Evolutionary conservation across 2,113 vertebrate genomes (phyloP), one percentile per base, ranked within the genome.

Genomic region (Cyanistes caeruleus): DNA sequence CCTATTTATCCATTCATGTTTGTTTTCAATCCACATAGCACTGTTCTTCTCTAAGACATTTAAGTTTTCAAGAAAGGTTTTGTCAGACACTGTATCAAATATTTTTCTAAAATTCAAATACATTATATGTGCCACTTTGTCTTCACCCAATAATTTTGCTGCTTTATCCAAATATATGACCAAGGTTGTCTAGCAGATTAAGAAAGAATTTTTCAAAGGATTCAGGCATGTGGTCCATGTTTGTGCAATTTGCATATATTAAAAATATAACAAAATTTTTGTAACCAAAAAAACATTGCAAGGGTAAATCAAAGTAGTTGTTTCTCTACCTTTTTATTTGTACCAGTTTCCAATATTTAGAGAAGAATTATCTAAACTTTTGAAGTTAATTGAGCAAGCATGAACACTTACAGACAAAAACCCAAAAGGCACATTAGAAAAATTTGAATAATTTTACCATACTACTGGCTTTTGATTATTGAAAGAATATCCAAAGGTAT

Each of bases 21-120:
- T 96, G 49, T 86, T 96, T 94, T 94, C 76, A 87, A 81, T 81
- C 41, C 69, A 51, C 41, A 65, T 53, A 87, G 72, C 43, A 88
- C 41, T 7, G 5, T 81, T 84, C 52, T 93, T 93, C 67, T 90
- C 72, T 43, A 89, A 72, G 64, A 28, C 25, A 82, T 75, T 87
- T 89, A 90, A 78, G n/a, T 84, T 87, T 94, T 75, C 88, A 81
- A 87, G 56, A 53, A 93, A 89, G 35, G 44, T 76, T 96, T 94
- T 90, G 17, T 90, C 76, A 78, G 87, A 88, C 56, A 37, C 17
- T 67, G 33, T 88, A 93, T 67, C 56, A 90, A 94, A 91, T 81
- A 43, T 74, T 94, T 87, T 83, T 83, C 43, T 84, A 49, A 92
- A 93, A 96, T 91, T 44, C 58, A 83, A 75, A 84, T 86, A 46